Base-by-base conservation (phyloP, 2,797 vertebrate genomes). In the Coccyzus lansbergi region DNA sequence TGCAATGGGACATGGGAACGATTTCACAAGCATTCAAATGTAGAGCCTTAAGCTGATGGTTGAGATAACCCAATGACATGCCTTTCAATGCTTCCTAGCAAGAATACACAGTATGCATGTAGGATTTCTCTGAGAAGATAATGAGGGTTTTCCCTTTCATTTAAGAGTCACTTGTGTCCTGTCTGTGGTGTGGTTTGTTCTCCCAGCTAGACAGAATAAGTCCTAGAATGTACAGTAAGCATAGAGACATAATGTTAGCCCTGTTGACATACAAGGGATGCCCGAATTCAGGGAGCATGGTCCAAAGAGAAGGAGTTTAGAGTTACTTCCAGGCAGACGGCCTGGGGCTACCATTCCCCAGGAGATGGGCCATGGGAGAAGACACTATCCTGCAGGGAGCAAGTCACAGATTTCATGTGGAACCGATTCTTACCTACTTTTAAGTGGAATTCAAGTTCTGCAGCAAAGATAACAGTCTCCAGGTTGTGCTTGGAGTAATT, bases 251-350 rank as follows among this genome's bases (percentile, higher is more conserved):
- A 10, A 60, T 80, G 60, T 56, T 67, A 74, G 26, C 58, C 29
- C 46, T 69, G 70, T 42, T 46, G 52, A 80, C 81, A 33, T 71
- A 42, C 19, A 71, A 64, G 46, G 36, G 13, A 38, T 82, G 67
- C 13, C 46, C 31, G 63, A 79, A 16, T 85, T 88, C n/a, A 58
- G 56, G 29, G 26, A 85, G 15, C 0, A 0, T 15, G 22, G 15
- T 79, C 63, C 48, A 52, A 70, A 91, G 38, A 86, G n/a, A 53
- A 87, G 56, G 21, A 60, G 13, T 68, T 77, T 85, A 79, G 26
- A 44, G 19, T 84, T 74, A 49, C 31, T 80, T 90, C 20, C 40
- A 69, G 63, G 67, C 80, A 94, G 92, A 86, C 84, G 86, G 86
- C 4, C 46, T 64, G 77, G 28, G 55, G 81, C 60, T 87, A 22